A percentile compares a stretch with the other conserved stretches of the same genome.
phyloP scores from a whole-genome alignment of 2,113 vertebrate genomes.

The Xyliphius kryptos region DNA sequence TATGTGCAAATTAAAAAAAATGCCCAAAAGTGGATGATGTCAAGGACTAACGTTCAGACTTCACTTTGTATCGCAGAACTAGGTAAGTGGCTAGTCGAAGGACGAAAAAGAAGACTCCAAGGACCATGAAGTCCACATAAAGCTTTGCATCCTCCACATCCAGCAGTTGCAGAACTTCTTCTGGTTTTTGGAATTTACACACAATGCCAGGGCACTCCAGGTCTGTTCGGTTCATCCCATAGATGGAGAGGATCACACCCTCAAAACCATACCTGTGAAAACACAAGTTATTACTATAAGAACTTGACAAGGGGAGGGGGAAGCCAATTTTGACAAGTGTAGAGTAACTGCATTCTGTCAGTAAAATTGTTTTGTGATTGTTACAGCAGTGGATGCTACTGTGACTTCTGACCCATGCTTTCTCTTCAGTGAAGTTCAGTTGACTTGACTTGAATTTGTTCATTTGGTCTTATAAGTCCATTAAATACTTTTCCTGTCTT shows the following conservation, averaged over 20 bases:
- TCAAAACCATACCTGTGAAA: slow-evolving; percentile 88
- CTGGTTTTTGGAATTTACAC: slow-evolving; percentile 87
- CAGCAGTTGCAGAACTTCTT: slow-evolving; percentile 81
- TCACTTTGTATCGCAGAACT: slow-evolving; percentile 92
- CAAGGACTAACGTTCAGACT: slow-evolving; percentile 79
- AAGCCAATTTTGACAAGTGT: no score
- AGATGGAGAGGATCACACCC: slow-evolving; percentile 92
- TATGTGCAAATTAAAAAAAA: slow-evolving; percentile 15
- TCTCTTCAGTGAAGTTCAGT: neutral
- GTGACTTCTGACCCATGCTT: neutral
- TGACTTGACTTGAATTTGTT: no score
- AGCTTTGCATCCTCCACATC: slow-evolving; percentile 93
- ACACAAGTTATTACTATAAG: neutral
- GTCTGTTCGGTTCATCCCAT: slow-evolving; percentile 88
- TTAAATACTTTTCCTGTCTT: no score
- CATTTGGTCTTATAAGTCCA: no score
- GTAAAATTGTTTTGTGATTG: neutral
- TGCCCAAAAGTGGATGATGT: slow-evolving; percentile 10
- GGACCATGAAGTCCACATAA: slow-evolving; percentile 90
- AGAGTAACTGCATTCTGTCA: no score
- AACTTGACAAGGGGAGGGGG: neutral
- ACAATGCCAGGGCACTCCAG: slow-evolving; percentile 74
- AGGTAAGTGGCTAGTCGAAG: slow-evolving; percentile 89
- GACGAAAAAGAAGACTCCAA: slow-evolving; percentile 88
- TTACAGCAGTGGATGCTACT: neutral